Base-by-base conservation (phyloP, 2,113 vertebrate species). In the Rhipidura dahli region DNA sequence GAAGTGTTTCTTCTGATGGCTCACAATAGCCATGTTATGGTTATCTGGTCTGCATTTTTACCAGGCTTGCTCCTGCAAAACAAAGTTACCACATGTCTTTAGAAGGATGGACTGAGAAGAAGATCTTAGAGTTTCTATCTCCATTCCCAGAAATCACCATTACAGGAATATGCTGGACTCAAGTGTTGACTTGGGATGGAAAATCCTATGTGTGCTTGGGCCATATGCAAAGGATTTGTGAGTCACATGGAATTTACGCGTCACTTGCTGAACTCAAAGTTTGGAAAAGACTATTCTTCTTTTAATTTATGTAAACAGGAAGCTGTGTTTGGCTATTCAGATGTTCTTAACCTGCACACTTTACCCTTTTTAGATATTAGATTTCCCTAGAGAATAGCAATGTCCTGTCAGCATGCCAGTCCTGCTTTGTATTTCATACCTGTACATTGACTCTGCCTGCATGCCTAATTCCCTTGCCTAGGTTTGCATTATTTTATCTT, bases 231-330 rank as follows among this genome's bases (percentile, higher is more conserved):
- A 85, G 60, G 75, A 92, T 96, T 94, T 94, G 78, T 95, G 84
- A 93, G 60, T 94, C 88, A 78, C 85, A 61, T 87, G 90, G 94
- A 95, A 92, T 95, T 83, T 76, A 63, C 69, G 78, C 2, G 28
- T 96, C 83, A 86, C 71, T 94, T 73, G 54, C 63, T 94, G 79
- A 96, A 84, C 83, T 77, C 56, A 89, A 89, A 94, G 61, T 68
- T 92, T 90, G 91, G 91, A 93, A 93, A 83, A 66, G 49, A 42
- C 73, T 80, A 83, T 92, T 95, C 85, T 90, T 57, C 82, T 77
- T 54, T 76, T 94, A 93, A 94, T 92, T 85, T 93, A 65, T 92
- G 85, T 97, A 96, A 96, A 93, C 93, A 95, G 89, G 91, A 95
- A 92, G 72, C 49, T 39, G 9, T 39, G 26, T 85, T 76, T 63